Evolutionary conservation across 2,113 vertebrate species (phyloP), one percentile per base, ranked within the genome.

Genomic region (Procapra przewalskii): DNA sequence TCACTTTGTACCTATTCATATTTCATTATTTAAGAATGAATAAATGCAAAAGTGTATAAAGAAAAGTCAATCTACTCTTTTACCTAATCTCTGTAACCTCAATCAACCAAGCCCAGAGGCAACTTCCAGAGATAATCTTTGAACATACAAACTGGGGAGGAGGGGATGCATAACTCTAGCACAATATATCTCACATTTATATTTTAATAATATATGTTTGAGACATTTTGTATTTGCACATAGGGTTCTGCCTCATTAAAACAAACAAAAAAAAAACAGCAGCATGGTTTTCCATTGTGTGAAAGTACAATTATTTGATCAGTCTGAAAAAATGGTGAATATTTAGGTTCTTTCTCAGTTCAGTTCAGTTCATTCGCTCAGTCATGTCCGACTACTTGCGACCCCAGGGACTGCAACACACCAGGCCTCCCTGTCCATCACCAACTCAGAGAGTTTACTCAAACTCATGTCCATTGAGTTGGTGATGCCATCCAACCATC

Each of bases 21-120:
- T 93, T 92, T 95, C 96, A 57, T 85, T 94, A 90, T 87, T 90
- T 87, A 90, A 84, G 43, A 91, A 60, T 40, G 45, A 95, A 62
- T 84, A 89, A 31, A 57, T 90, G 21, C 6, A 80, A 90, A 3
- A 12, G 7, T 67, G 0, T 82, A 59, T 64, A 83, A 43, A 50
- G 14, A 93, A 84, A 89, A 75, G 60, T 67, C 40, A 86, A 33
- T 45, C 25, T 86, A 25, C 8, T 21, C 31, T 91, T 92, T 95
- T 27, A 59, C 23, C 15, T n/a, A 90, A 62, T 79, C 31, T 25
- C 75, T 94, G 5, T 60, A 67, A 91, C 1, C 7, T 54, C 57
- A 88, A 36, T 48, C 82, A 96, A 57, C 48, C 40, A 67, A 87
- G 88, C 6, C 55, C 60, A 96, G 71, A 89, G 75, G 82, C 19